Evolutionary conservation across 2,113 vertebrate genomes (phyloP).

Genomic region (Hipposideros armiger): DNA sequence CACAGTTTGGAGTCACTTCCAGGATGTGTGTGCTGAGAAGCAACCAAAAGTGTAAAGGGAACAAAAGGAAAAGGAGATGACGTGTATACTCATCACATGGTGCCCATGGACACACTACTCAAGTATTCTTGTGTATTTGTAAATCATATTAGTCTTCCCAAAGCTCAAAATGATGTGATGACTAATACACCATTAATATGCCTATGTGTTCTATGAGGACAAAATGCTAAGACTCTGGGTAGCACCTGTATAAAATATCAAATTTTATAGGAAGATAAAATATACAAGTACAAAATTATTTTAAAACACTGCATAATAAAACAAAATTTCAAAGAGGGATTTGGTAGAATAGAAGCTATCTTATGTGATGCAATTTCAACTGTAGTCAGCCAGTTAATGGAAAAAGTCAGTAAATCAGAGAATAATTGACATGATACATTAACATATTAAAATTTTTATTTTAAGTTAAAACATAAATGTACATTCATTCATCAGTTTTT

Average conservation of each 20-base stretch:
- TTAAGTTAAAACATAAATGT: slow-evolving; percentile 43
- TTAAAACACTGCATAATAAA: slow-evolving; percentile 41
- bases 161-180: slow-evolving; percentile 60
- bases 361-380: neutral
- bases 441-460: slow-evolving; percentile 26
- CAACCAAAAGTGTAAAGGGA: slow-evolving; percentile 56
- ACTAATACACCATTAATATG: slow-evolving; percentile 64
- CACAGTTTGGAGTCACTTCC: slow-evolving; percentile 37
- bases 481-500: neutral
- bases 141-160: slow-evolving; percentile 67
- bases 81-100: slow-evolving; percentile 51
- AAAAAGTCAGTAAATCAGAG: neutral
- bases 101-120: slow-evolving; percentile 69
- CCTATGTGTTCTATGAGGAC: slow-evolving; percentile 15
- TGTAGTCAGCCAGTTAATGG: neutral
- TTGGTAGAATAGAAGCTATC: slow-evolving; percentile 26
- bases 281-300: neutral
- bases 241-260: slow-evolving; percentile 39
- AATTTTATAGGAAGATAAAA: slow-evolving; percentile 5
- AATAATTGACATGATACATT: neutral
- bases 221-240: slow-evolving; percentile 3
- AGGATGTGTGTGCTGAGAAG: slow-evolving; percentile 55
- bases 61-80: slow-evolving; percentile 53
- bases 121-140: slow-evolving; percentile 68
- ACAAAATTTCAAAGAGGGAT: neutral